phyloP scores from a whole-genome alignment of 1,140 invertebrate species.

The Habropoda laboriosa region DNA sequence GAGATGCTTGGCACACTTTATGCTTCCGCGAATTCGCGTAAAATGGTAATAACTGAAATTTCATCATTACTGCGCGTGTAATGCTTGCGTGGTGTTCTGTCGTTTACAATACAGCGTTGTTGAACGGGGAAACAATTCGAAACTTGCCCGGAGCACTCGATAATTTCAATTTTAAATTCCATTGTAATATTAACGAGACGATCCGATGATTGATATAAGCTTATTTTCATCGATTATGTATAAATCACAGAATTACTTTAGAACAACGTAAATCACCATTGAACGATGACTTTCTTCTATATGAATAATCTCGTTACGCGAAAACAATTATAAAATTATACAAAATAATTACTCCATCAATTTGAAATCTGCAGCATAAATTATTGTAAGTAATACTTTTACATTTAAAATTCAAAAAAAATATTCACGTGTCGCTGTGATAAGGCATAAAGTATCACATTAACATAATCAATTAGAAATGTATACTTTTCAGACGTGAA shows the following conservation, averaged over 20 bases:
- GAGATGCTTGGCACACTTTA: conserved; percentile 53
- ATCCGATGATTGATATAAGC: not conserved
- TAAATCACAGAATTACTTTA: not conserved
- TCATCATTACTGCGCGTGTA: conserved; percentile 55
- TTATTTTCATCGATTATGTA: not conserved
- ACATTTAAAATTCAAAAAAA: no score
- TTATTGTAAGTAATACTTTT: no score
- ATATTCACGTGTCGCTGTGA: no score
- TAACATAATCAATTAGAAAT: not conserved
- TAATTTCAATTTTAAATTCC: not conserved
- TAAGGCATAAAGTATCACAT: no score
- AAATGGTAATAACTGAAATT: conserved; percentile 66
- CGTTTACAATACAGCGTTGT: not conserved
- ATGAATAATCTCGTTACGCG: not conserved
- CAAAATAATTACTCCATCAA: no score
- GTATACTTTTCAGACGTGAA: not conserved
- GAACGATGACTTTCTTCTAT: not conserved
- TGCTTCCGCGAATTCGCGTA: conserved; percentile 66
- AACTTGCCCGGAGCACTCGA: not conserved
- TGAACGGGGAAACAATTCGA: conserved; percentile 34
- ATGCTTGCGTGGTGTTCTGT: conserved; percentile 28
- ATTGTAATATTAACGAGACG: not conserved
- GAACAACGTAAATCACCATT: not conserved
- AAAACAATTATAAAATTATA: not conserved
- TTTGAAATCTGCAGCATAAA: no score